Percentiles rank a stretch among this genome's conserved stretches.
Evolutionary conservation across 1,140 invertebrate species (phyloP).

Genomic region (Drosophila albomicans): DNA sequence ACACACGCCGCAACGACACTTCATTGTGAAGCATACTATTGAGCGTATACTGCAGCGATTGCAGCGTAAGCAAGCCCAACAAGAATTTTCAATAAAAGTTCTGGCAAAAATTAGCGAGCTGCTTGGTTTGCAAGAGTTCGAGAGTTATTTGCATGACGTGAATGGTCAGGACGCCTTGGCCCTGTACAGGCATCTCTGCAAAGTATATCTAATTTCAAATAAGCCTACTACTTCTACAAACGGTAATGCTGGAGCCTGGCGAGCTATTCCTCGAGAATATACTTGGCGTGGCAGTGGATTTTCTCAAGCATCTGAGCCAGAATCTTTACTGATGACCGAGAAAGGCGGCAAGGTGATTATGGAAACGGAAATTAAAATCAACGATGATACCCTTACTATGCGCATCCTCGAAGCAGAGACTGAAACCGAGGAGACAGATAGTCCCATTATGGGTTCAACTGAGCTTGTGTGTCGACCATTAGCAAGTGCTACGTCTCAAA

Average conservation of each 20-base stretch:
- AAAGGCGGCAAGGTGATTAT: slow-evolving; percentile 88
- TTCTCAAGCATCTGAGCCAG: slow-evolving; percentile 8
- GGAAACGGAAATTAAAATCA: slow-evolving; percentile 92
- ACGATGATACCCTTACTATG: slow-evolving; percentile 92
- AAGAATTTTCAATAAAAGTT: slow-evolving; percentile 89
- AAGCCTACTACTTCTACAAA: slow-evolving; percentile 43
- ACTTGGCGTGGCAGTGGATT: slow-evolving; percentile 53
- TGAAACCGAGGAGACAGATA: slow-evolving; percentile 71
- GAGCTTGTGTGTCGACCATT: slow-evolving; percentile 67
- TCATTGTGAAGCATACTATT: slow-evolving; percentile 85
- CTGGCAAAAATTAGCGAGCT: slow-evolving; percentile 88
- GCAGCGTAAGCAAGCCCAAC: slow-evolving; percentile 87
- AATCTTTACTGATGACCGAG: slow-evolving; percentile 41
- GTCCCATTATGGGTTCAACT: slow-evolving; percentile 81
- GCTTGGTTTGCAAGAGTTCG: slow-evolving; percentile 88
- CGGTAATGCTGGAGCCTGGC: slow-evolving; percentile 62
- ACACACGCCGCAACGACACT: slow-evolving; percentile 82
- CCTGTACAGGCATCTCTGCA: slow-evolving; percentile 89
- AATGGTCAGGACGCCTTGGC: slow-evolving; percentile 85
- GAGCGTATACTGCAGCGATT: slow-evolving; percentile 88
- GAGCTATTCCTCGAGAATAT: slow-evolving; percentile 59
- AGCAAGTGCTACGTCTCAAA: slow-evolving; percentile 49
- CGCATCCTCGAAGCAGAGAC: slow-evolving; percentile 90
- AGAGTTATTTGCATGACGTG: slow-evolving; percentile 84
- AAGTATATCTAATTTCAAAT: slow-evolving; percentile 87